Percentiles rank a stretch among this genome's conserved stretches.
These are phyloP conservation scores for Fratercula arctica DNA, from an alignment of 2,797 vertebrate genomes.

Conservation along the genomic window DNA sequence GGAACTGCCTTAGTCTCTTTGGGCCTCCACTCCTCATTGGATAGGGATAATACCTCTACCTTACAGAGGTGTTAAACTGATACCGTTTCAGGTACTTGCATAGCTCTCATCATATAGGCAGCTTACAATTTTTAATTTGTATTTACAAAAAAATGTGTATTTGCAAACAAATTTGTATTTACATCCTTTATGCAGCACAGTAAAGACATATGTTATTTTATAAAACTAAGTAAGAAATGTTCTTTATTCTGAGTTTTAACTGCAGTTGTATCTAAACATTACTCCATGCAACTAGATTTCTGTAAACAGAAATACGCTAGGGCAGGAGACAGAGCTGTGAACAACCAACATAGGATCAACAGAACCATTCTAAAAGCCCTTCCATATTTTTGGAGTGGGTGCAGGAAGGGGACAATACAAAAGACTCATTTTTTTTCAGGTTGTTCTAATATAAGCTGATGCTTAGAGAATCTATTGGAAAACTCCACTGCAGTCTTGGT, in stretches of 20 bases:
- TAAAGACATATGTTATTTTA: not conserved
- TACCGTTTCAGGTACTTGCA: not conserved
- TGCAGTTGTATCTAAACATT: not conserved
- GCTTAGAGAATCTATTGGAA: not conserved
- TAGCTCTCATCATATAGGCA: not conserved
- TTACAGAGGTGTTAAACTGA: not conserved
- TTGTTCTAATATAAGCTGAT: not conserved
- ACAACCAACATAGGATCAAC: not conserved
- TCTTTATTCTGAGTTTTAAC: not conserved
- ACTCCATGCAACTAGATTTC: not conserved
- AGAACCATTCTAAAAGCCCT: not conserved
- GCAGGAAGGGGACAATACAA: not conserved
- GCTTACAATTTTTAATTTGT: not conserved
- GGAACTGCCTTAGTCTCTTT: not conserved
- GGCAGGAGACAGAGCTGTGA: not conserved
- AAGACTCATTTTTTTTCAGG: not conserved
- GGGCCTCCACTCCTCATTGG: not conserved
- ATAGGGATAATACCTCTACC: not conserved
- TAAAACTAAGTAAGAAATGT: not conserved
- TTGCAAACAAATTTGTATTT: not conserved
- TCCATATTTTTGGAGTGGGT: not conserved
- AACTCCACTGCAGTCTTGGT: not conserved
- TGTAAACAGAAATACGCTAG: not conserved
- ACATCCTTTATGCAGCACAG: not conserved
- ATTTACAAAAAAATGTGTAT: not conserved